phyloP scores from a whole-genome alignment of 1,140 invertebrate genomes.

The Helicoverpa zea region DNA sequence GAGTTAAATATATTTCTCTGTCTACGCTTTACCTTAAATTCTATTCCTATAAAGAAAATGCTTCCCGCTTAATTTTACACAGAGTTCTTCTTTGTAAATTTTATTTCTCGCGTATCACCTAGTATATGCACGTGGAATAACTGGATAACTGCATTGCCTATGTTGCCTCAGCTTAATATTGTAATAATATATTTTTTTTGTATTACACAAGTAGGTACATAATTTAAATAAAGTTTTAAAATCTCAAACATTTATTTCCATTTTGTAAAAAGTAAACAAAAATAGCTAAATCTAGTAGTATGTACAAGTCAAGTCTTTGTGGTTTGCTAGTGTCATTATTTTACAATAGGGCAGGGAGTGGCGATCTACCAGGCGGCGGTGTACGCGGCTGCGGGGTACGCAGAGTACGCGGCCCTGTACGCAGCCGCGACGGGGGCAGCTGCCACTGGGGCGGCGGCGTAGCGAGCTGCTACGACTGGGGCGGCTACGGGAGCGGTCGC shows the following conservation, averaged over 20 bases:
- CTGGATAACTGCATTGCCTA: too few species aligned
- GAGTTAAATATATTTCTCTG: too few species aligned
- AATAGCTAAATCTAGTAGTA: constrained; percentile 60
- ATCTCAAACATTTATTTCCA: constrained; percentile 46
- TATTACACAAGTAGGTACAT: not conserved
- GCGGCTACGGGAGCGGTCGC: constrained; percentile 55
- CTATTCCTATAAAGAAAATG: too few species aligned
- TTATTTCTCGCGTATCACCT: too few species aligned
- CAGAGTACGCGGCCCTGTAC: constrained; percentile 54
- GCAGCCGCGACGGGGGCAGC: constrained; percentile 37
- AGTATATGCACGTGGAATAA: too few species aligned
- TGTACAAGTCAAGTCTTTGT: constrained; percentile 78
- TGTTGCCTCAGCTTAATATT: too few species aligned
- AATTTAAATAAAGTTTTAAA: constrained; percentile 18
- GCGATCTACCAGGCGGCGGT: constrained; percentile 30
- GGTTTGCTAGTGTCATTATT: constrained; percentile 16
- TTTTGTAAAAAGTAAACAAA: constrained; percentile 59
- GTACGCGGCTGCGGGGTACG: constrained; percentile 54
- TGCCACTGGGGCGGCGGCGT: constrained; percentile 52
- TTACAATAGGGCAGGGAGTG: not conserved
- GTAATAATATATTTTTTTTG: too few species aligned
- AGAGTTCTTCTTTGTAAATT: too few species aligned
- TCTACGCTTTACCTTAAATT: too few species aligned
- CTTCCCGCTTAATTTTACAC: too few species aligned
- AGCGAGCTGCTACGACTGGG: constrained; percentile 54